These are phyloP conservation scores for Styela plicata DNA, from an alignment of 23 tunicate genomes.

Conservation along the genomic window DNA sequence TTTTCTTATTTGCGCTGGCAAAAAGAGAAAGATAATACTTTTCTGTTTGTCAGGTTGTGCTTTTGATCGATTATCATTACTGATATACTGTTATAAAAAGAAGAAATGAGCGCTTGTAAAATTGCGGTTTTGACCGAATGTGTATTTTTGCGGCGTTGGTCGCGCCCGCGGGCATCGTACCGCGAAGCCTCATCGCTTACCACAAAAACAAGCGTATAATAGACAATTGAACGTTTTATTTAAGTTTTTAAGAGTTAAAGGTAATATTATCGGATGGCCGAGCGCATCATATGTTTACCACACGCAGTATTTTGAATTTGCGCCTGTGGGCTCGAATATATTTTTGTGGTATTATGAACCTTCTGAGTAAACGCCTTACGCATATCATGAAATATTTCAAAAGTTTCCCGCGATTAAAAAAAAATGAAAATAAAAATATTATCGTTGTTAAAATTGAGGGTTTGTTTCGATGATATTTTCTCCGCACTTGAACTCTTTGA, in stretches of 20 bases:
- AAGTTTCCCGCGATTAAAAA: neutral
- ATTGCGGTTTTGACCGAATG: neutral
- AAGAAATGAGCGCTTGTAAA: neutral
- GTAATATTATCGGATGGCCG: neutral
- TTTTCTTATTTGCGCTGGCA: no score
- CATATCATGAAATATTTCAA: neutral
- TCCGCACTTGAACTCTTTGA: neutral
- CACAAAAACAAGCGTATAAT: neutral
- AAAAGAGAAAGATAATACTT: no score
- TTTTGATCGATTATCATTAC: no score
- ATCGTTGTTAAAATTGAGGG: no score
- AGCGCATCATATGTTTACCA: neutral
- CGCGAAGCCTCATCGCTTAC: neutral
- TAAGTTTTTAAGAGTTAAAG: neutral
- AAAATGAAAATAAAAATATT: no score
- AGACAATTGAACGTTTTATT: neutral
- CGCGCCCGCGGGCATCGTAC: neutral
- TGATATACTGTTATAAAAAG: neutral
- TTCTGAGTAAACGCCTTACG: neutral
- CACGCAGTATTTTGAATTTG: neutral
- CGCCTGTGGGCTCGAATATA: neutral
- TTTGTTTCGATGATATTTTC: neutral
- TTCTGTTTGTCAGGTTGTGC: no score
- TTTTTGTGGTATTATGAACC: neutral
- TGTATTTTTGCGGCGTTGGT: neutral